A percentile compares a stretch with the other conserved stretches of the same genome.
Conservation (phyloP, 2,797 vertebrate species). For the Gymnopithys bicolor region DNA sequence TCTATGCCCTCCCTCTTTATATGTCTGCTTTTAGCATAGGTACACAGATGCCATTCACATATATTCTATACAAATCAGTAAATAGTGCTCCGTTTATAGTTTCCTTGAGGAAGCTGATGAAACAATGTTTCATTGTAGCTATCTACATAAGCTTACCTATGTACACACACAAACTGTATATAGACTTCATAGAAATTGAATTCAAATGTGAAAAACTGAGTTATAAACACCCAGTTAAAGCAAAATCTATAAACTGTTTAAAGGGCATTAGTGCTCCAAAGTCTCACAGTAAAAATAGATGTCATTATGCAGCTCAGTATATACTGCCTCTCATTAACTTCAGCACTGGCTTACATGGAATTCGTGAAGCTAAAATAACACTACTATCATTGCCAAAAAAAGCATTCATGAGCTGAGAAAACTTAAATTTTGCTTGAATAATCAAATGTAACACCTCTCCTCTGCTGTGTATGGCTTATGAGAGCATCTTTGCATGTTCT, state of each 20-base stretch:
- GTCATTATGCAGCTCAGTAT: conserved; percentile 11
- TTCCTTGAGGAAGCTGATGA: neutral
- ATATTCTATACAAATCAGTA: neutral
- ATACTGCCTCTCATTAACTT: conserved; percentile 29
- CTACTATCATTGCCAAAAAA: neutral
- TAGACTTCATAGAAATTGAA: neutral
- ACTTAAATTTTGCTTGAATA: neutral
- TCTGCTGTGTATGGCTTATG: neutral
- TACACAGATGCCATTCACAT: neutral
- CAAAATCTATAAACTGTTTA: conserved; percentile 37
- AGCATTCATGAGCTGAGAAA: neutral
- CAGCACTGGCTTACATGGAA: neutral
- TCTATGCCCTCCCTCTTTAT: neutral
- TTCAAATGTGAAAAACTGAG: neutral
- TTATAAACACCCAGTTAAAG: conserved; percentile 10
- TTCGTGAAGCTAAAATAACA: neutral
- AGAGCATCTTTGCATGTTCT: neutral
- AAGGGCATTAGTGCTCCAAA: conserved; percentile 11
- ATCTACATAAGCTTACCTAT: neutral
- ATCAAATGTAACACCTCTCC: neutral
- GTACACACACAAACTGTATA: neutral
- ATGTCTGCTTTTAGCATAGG: neutral
- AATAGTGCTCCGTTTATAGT: neutral
- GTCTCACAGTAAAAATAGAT: conserved; percentile 5
- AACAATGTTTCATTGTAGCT: neutral